Conservation (phyloP, 1,140 invertebrate species). For the Drosophila eugracilis region DNA sequence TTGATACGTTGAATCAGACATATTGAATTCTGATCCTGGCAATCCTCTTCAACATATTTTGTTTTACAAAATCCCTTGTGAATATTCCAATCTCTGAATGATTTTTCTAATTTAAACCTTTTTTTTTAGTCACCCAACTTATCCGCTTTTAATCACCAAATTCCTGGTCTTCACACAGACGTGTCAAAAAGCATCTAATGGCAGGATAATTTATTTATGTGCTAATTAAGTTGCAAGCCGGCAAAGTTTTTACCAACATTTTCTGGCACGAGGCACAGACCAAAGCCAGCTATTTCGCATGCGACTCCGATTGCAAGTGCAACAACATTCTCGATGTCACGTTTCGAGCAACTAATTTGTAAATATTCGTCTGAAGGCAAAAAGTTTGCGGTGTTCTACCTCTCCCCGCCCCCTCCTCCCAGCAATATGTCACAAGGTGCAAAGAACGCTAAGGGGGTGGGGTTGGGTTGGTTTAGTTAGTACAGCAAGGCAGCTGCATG, state of each 20-base stretch:
- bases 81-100: too few relatives aligned
- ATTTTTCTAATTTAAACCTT: too few relatives aligned
- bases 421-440: constrained; percentile 76
- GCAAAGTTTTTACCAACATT: constrained; percentile 50
- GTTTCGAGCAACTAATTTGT: constrained; percentile 81
- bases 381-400: constrained; percentile 47
- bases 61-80: too few relatives aligned
- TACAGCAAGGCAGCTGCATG: constrained; percentile 45
- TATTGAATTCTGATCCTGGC: too few relatives aligned
- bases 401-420: constrained; percentile 6
- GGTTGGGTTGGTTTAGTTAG: neutral
- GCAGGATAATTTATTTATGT: constrained; percentile 75
- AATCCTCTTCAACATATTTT: too few relatives aligned
- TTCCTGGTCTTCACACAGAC: neutral
- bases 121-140: neutral
- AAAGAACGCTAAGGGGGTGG: constrained; percentile 5
- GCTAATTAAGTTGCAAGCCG: constrained; percentile 74
- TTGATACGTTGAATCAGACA: neutral
- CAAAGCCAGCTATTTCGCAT: constrained; percentile 31
- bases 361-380: constrained; percentile 69
- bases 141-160: neutral
- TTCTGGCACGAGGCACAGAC: constrained; percentile 11
- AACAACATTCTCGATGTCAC: constrained; percentile 66
- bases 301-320: constrained; percentile 39
- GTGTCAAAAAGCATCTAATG: constrained; percentile 51